Evolutionary conservation across 2,113 vertebrate species (phyloP), one percentile per base, ranked within the genome.

Genomic region (Cinclus mexicanus): DNA sequence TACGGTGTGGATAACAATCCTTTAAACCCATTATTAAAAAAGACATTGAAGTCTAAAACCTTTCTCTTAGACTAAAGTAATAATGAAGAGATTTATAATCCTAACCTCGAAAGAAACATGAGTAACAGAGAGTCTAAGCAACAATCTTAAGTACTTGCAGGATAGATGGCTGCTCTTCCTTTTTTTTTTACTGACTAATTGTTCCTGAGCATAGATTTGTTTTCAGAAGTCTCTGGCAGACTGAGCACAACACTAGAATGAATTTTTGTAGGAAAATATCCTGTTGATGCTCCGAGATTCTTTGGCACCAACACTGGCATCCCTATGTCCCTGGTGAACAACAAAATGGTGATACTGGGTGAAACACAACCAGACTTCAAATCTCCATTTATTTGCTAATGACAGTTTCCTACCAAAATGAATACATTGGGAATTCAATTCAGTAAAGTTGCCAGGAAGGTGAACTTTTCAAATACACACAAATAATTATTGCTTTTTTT

Each of bases 381-480:
- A 4, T 80, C 74, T 69, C 91, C 46, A 53, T 69, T 97, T 82
- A 69, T 97, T 93, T 97, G 83, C 87, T 95, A 96, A 96, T 86
- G 91, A 96, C 61, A 84, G 53, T 86, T 79, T 84, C 72, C 82
- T 96, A 80, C 78, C 83, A 92, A 47, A 93, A 89, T 63, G 61
- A 90, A 91, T 37, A 59, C n/a, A 83, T 21, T 71, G 65, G 80
- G 96, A 95, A 97, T 89, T 90, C 92, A 86, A 82, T 92, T 93
- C 85, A 77, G 77, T 72, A 92, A 74, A 83, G 49, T 50, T 91
- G 35, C 83, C 61, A 92, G 94, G 90, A 97, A 88, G 92, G 85
- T 78, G 65, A 96, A 92, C 35, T 95, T 93, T 96, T 94, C 83
- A 94, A 91, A 92, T 76, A 91, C 41, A 88, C n/a, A 85, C 55